phyloP scores from a whole-genome alignment of 1,140 invertebrate species.

The Drosophila dunni region DNA sequence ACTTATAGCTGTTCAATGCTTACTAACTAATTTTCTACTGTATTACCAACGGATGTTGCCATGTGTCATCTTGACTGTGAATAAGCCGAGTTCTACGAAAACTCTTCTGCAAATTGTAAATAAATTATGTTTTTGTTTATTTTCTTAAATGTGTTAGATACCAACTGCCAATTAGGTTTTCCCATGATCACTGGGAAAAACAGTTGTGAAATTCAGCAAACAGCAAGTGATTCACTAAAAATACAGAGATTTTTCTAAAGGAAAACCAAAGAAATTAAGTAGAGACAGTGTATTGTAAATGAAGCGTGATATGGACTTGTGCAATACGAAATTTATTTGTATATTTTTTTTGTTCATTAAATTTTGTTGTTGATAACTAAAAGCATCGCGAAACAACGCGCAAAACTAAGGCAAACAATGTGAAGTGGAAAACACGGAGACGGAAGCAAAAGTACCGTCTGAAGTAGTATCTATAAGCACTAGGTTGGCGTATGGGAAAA shows the following conservation, averaged over 20 bases:
- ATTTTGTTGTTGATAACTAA: constrained; percentile 15
- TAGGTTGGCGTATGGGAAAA: not conserved
- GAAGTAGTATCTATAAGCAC: constrained; percentile 7
- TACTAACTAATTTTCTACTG: no score
- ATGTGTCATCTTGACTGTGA: no score
- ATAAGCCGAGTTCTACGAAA: no score
- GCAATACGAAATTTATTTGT: constrained; percentile 15
- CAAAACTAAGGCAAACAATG: constrained; percentile 31
- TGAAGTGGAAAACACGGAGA: constrained; percentile 35
- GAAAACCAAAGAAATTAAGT: not conserved
- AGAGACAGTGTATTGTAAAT: no score
- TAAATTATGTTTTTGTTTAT: no score
- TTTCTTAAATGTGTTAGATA: no score
- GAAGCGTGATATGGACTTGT: no score
- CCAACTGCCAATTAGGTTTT: no score
- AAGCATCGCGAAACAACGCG: constrained; percentile 25
- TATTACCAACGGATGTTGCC: no score
- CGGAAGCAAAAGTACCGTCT: constrained; percentile 36
- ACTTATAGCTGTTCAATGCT: no score
- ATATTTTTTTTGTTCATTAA: constrained; percentile 3
- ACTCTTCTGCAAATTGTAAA: no score
- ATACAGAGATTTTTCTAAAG: not conserved
- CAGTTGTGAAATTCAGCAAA: constrained; percentile 3
- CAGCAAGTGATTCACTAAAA: not conserved
- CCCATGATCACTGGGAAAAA: not conserved